Percentiles rank a stretch among this genome's conserved stretches.
Evolutionary conservation across 2,113 vertebrate genomes (phyloP).

Genomic region (Mungos mungo): DNA sequence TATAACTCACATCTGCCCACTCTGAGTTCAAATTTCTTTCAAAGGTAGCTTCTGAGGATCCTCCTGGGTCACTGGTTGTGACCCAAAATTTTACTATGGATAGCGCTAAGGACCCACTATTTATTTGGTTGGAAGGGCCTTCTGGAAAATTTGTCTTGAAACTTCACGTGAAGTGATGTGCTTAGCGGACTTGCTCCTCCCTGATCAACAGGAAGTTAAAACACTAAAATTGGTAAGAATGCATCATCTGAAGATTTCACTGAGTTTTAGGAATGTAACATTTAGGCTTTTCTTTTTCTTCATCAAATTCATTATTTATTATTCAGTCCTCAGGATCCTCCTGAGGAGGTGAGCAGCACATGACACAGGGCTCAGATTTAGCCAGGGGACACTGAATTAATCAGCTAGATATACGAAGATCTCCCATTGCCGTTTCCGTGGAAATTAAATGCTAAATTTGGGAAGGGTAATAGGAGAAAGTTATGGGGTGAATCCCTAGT

Average conservation of each 20-base stretch:
- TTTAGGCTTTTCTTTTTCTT: not conserved
- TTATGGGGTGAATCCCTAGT: not conserved
- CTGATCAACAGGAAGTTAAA: not conserved
- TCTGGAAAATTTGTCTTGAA: not conserved
- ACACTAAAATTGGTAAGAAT: not conserved
- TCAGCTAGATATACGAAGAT: not conserved
- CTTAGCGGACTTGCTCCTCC: not conserved
- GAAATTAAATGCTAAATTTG: not conserved
- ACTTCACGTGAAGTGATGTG: not conserved
- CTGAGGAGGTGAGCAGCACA: not conserved
- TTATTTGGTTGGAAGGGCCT: not conserved
- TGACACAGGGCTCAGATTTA: not conserved
- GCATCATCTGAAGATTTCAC: not conserved
- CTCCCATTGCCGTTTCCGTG: not conserved
- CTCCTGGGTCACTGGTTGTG: not conserved
- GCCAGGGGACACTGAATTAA: not conserved
- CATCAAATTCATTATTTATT: not conserved
- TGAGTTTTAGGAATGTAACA: not conserved
- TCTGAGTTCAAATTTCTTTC: not conserved
- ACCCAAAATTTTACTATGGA: not conserved
- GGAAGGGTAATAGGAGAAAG: not conserved
- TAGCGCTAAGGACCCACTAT: not conserved
- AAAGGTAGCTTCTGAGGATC: not conserved
- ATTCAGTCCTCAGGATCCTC: not conserved
- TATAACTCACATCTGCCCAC: not conserved